A percentile compares a stretch with the other conserved stretches of the same genome.
Evolutionary conservation across 2,113 vertebrate genomes (phyloP).

Genomic region (Alouatta palliata): DNA sequence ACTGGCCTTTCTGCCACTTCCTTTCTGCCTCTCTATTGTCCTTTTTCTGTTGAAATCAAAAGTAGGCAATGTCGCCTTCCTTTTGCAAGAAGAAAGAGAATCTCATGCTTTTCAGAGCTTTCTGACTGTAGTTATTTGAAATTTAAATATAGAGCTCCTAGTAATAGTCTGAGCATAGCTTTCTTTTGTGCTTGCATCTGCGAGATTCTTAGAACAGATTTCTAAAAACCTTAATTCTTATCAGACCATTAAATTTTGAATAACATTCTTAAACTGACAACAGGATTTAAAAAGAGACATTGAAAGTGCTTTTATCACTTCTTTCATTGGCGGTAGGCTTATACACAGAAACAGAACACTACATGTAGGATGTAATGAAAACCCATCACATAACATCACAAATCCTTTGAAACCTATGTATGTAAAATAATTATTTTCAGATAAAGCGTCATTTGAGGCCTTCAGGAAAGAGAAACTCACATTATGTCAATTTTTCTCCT

Average conservation of each 20-base stretch:
- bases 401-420: neutral
- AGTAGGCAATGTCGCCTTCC: neutral
- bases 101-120: constrained; percentile 46
- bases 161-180: neutral
- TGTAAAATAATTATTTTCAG: constrained; percentile 40
- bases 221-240: constrained; percentile 50
- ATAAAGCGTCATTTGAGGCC: neutral
- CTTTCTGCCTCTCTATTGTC: constrained; percentile 18
- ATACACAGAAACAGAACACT: constrained; percentile 9
- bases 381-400: neutral
- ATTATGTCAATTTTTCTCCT: neutral
- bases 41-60: constrained; percentile 48
- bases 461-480: neutral
- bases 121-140: constrained; percentile 58
- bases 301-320: constrained; percentile 17
- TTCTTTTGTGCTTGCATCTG: constrained; percentile 36
- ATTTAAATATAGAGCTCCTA: constrained; percentile 68
- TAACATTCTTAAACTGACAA: constrained; percentile 36
- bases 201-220: constrained; percentile 53
- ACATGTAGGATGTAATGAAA: neutral
- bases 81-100: constrained; percentile 60
- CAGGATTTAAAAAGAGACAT: constrained; percentile 39
- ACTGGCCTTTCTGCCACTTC: constrained; percentile 3
- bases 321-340: neutral
- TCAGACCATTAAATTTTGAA: constrained; percentile 58